Percentiles rank a stretch among this genome's conserved stretches.
Conservation (phyloP, 2,888 invertebrate genomes). For the Atethmia centrago region DNA sequence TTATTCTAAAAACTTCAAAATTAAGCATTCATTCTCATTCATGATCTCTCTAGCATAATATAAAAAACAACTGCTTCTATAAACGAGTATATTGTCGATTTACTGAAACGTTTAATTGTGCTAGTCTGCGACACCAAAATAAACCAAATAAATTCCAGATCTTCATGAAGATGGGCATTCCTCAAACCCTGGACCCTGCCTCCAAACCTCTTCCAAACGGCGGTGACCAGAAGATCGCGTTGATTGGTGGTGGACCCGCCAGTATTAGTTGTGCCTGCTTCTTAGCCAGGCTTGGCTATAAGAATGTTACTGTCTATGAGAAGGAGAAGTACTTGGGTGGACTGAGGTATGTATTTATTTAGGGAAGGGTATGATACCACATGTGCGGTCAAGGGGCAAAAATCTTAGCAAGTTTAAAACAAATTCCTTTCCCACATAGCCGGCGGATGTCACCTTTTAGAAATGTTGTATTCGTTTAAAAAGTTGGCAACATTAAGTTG, state of each 20-base stretch:
- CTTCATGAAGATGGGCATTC: slow-evolving; percentile 98
- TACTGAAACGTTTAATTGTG: neutral
- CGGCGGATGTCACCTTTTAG: neutral
- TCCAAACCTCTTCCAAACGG: slow-evolving; percentile 90
- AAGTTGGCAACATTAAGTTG: neutral
- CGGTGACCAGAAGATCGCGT: slow-evolving; percentile 93
- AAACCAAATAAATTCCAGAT: slow-evolving; percentile 86
- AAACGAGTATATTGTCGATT: neutral
- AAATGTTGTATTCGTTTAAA: neutral
- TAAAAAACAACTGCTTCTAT: neutral
- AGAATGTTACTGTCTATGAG: slow-evolving; percentile 97
- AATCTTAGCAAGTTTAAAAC: neutral
- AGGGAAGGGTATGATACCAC: neutral
- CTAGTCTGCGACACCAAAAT: neutral
- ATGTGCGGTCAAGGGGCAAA: neutral
- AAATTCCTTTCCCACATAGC: neutral
- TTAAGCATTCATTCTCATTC: neutral
- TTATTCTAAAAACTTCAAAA: neutral
- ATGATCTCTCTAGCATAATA: too few species aligned
- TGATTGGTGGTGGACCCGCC: slow-evolving; percentile 99
- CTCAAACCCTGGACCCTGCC: slow-evolving; percentile 95
- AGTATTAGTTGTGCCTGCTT: slow-evolving; percentile 99
- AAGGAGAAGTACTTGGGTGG: slow-evolving; percentile 97
- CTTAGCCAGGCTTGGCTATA: slow-evolving; percentile 97
- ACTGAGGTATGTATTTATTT: slow-evolving; percentile 91